Base-by-base conservation (phyloP, 2,888 invertebrate species). In the Cheilosia pagana region DNA sequence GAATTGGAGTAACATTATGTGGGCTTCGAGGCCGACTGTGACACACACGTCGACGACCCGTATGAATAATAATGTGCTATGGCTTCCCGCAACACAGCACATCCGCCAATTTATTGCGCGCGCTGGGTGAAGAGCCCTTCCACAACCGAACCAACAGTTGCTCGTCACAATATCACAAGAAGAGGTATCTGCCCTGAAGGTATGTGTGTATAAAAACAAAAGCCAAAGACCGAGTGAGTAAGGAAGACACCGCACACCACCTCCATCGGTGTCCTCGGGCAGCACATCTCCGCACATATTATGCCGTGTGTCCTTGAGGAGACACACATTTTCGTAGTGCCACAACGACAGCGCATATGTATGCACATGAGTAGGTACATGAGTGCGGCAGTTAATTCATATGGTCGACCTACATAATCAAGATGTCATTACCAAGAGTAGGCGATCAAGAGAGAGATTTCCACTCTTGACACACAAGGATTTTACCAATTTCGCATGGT, bases 401-500 rank as follows among this genome's bases (percentile, higher is more conserved):
- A 78, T 28, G 45, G 60, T 35, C 83, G 78, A 74, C 83, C 83
- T 70, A 83, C 74, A 78, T 79, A 71, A 78, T 79, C 68, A 83
- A 83, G 74, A 83, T 83, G 78, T 83, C 83, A 83, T 83, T 83
- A 83, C 79, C 83, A 83, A 79, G 78, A 83, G 78, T 63, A 67
- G 78, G 67, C 78, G 67, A 76, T 81, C 77, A 57, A 59, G 48
- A 60, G 48, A 65, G 60, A 55, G 67, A 65, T 62, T 39, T 72
- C 31, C 19, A 48, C 19, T 23, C 19, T 31, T 25, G 50, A 14
- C 50, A 57, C 45, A 45, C 43, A 65, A 53, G 55, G 55, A 53
- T 62, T 48, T 52, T 50, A 21, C 50, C 45, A 70, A 65, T 72
- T 43, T 62, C 53, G 53, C 53, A 12, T 16, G 45, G 14, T 10